Conservation (phyloP, 2,888 invertebrate genomes). For the Sthenelais limicola region DNA sequence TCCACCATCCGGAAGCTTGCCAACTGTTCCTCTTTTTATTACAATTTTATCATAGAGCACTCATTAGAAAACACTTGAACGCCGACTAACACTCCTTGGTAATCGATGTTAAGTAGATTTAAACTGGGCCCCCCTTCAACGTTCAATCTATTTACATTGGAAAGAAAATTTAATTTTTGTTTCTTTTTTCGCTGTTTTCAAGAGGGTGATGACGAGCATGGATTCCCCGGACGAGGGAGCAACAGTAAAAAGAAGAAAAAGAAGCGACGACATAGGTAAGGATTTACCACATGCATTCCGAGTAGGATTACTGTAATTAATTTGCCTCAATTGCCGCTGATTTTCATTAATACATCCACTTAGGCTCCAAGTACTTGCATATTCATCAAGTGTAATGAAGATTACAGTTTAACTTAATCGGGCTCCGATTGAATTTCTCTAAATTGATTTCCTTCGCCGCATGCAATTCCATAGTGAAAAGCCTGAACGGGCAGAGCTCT, state of each 20-base stretch:
- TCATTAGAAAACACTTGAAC: conserved; percentile 38
- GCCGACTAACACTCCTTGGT: conserved; percentile 3
- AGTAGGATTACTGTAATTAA: conserved; percentile 15
- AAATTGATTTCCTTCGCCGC: too few relatives aligned
- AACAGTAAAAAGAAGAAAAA: conserved; percentile 45
- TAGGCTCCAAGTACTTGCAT: conserved; percentile 12
- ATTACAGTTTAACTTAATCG: conserved; percentile 33
- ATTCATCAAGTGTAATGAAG: conserved; percentile 39
- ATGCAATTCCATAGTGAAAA: too few relatives aligned
- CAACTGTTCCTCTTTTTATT: conserved; percentile 31
- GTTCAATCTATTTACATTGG: neutral
- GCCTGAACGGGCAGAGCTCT: too few relatives aligned
- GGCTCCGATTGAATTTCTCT: conserved; percentile 27
- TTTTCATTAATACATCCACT: conserved; percentile 40
- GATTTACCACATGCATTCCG: neutral
- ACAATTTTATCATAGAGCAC: conserved; percentile 20
- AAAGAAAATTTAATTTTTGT: too few relatives aligned
- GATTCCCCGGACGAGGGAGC: conserved; percentile 29
- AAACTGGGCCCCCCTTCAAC: neutral
- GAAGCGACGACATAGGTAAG: conserved; percentile 49
- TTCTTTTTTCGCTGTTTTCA: too few relatives aligned
- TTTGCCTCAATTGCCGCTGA: conserved; percentile 29
- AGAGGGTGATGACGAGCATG: conserved; percentile 34
- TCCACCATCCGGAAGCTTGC: conserved; percentile 15
- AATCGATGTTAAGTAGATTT: conserved; percentile 27